Evolutionary conservation across 2,888 invertebrate species (phyloP), one percentile per base, ranked within the genome.

Genomic region (Catocala fraxini): DNA sequence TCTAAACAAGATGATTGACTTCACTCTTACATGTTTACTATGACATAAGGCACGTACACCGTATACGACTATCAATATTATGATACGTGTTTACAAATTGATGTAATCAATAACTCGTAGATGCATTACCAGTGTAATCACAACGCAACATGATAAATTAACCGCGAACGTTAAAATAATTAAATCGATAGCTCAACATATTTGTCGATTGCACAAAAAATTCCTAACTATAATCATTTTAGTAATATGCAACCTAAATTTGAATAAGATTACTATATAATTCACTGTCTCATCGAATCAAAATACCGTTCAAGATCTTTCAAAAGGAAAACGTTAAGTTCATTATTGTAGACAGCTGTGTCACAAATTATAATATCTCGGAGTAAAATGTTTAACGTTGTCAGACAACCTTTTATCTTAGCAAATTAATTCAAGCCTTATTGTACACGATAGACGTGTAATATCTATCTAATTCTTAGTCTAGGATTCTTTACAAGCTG

Each of bases 331-430:
- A 77, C 73, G 69, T 62, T 66, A 71, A 74, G 62, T 51, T 70
- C 68, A 75, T 78, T 75, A 70, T 57, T 57, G 55, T 56, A 71
- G 73, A 75, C 75, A 71, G 70, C 68, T 77, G 66, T 70, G 76
- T 70, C 73, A 70, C 65, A 70, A 82, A 79, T 79, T 77, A 70
- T 71, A 66, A 73, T 71, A 70, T 68, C 68, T 66, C 64, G 53
- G 43, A 63, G 68, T 70, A 68, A 77, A 77, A 72, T 75, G 64
- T 72, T 76, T 71, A 71, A 74, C 60, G 59, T 65, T 68, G 64
- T 69, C 67, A 68, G 65, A 66, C 65, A 73, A 64, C 65, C 60
- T 63, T 77, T 77, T 70, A 71, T 71, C 67, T 68, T 59, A 67
- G 71, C 65, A 70, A 76, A 73, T 78, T 77, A 77, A 75, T 71